Base-by-base conservation (phyloP, 2,888 invertebrate species). In the Congeria kusceri region DNA sequence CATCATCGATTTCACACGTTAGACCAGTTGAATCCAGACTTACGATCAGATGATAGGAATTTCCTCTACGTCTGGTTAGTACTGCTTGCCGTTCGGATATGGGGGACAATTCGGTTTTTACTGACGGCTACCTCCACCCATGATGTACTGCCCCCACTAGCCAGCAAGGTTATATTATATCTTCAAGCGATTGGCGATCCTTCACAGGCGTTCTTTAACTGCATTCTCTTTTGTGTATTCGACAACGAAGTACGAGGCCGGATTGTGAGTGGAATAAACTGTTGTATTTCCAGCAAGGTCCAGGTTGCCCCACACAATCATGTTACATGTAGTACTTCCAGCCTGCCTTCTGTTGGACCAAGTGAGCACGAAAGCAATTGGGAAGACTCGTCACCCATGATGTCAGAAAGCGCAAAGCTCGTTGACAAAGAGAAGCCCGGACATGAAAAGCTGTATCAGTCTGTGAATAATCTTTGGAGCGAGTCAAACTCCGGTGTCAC, bases 31-130 rank as follows among this genome's bases (percentile, higher is more conserved):
- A 39, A 39, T 39, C 53, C 53, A 53, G 73, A 65, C 29, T 69
- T 85, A 4, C 32, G 77, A 57, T 70, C 76, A 20, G 85, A 85
- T 32, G 85, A 85, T 46, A 61, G 66, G 49, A 71, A 77, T 44
- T 85, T 80, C 57, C 27, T 58, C 1, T 28, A 58, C 15, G 27
- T 28, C 27, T 85, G 75, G 76, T 49, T 85, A 3, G 39, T 85
- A 13, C 69, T 85, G 3, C 82, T 78, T 53, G 44, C 76, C 11
- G 20, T 83, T 0, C 46, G 85, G 18, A n/a, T 85, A 5, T 85
- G 85, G 85, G 85, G 80, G 2, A 80, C 85, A 3, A n/a, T 82
- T 1, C 44, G 85, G 15, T 85, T 82, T 25, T 67, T 84, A 46
- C 44, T 71, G 11, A 58, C n/a, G 0, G 25, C 32, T 2, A 27